A percentile compares a stretch with the other conserved stretches of the same genome.
Conservation (phyloP, 1,140 invertebrate species). For the Bemisia tabaci region DNA sequence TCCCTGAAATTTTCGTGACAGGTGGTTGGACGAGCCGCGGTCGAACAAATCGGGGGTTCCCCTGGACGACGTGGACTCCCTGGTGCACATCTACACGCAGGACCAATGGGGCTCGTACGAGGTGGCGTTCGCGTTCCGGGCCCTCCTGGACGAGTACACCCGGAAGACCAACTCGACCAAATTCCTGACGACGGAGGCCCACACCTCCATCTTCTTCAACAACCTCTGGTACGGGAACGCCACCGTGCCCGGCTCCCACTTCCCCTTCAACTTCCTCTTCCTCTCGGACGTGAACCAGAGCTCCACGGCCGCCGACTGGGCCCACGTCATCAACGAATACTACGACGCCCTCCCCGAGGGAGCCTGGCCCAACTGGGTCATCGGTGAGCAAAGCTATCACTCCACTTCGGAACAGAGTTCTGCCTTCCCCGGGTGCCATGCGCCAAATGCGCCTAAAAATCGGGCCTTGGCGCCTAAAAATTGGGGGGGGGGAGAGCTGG, state of each 20-base stretch:
- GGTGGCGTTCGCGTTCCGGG: slow-evolving; percentile 45
- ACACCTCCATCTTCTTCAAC: slow-evolving; percentile 39
- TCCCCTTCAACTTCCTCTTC: slow-evolving; percentile 45
- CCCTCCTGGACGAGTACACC: slow-evolving; percentile 41
- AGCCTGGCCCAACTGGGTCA: slow-evolving; percentile 9
- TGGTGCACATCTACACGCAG: slow-evolving; percentile 45
- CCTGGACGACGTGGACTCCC: slow-evolving; percentile 34
- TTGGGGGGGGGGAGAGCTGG: too few relatives aligned
- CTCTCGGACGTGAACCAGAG: neutral
- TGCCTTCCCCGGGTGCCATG: too few relatives aligned
- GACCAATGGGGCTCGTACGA: slow-evolving; percentile 43
- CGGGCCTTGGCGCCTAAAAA: too few relatives aligned
- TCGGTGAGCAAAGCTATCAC: too few relatives aligned
- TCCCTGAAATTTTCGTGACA: too few relatives aligned
- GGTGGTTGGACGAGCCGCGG: slow-evolving; percentile 27
- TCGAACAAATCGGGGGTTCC: slow-evolving; percentile 15
- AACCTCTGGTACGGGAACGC: slow-evolving; percentile 49
- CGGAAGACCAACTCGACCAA: slow-evolving; percentile 2
- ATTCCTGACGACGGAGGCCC: slow-evolving; percentile 46
- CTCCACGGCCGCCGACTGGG: neutral
- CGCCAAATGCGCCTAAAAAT: too few relatives aligned
- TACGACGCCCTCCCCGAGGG: slow-evolving; percentile 11
- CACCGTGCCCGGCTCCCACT: slow-evolving; percentile 36
- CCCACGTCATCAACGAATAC: slow-evolving; percentile 1
- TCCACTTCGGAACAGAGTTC: too few relatives aligned